Evolutionary conservation across 2,888 invertebrate genomes (phyloP).

Genomic region (Agrochola circellaris): DNA sequence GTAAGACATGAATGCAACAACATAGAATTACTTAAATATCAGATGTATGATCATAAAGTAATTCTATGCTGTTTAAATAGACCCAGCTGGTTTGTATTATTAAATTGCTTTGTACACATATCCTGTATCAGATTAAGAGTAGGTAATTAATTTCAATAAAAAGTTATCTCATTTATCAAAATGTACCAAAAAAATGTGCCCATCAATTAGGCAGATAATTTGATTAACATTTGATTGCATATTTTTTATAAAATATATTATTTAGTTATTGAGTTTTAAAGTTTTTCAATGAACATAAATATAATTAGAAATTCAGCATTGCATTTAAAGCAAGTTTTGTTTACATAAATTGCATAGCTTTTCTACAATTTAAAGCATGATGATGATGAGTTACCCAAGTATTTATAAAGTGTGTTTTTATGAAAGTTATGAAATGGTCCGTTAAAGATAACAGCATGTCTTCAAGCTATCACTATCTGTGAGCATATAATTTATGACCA

Average conservation of each 20-base stretch:
- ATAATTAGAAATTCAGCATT: background rate
- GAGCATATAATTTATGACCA: conserved; percentile 46
- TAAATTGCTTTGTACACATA: background rate
- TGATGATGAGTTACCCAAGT: background rate
- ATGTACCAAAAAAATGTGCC: too few species aligned
- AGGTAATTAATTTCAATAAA: background rate
- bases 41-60: background rate
- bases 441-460: conserved; percentile 46
- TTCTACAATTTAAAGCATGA: background rate
- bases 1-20: background rate
- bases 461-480: conserved; percentile 39
- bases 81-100: background rate
- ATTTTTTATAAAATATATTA: conserved; percentile 2
- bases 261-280: background rate
- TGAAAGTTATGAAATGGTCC: conserved; percentile 26
- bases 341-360: background rate
- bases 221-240: conserved; percentile 15
- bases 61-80: background rate
- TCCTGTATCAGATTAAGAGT: background rate
- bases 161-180: background rate
- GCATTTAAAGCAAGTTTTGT: background rate
- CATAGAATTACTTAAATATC: too few species aligned
- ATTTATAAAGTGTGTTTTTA: background rate
- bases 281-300: background rate
- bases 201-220: background rate